Percentiles rank a stretch among this genome's conserved stretches.
phyloP scores from a whole-genome alignment of 1,140 invertebrate genomes.

The Saccostrea glomerata region DNA sequence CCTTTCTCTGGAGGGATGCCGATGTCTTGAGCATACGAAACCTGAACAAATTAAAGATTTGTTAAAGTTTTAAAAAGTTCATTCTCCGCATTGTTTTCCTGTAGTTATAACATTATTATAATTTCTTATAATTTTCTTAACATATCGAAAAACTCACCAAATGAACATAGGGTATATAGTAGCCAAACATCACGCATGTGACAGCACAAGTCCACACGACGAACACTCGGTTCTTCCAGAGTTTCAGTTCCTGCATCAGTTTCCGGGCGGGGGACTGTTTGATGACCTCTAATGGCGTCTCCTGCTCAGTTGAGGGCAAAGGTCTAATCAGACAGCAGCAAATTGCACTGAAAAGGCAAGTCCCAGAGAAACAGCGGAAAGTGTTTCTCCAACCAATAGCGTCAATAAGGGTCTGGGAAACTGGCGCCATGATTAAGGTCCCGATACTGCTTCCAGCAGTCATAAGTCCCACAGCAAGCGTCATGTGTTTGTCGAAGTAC shows the following conservation, averaged over 20 bases:
- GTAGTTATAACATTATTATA: no score
- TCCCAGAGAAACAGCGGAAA: slow-evolving; percentile 60
- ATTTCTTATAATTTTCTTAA: no score
- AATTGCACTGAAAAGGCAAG: slow-evolving; percentile 52
- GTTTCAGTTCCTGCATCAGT: slow-evolving; percentile 65
- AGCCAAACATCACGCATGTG: slow-evolving; percentile 70
- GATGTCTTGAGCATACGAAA: slow-evolving; percentile 66
- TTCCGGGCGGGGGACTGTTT: slow-evolving; percentile 55
- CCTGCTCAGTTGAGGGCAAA: slow-evolving; percentile 9
- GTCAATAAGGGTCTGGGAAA: slow-evolving; percentile 66
- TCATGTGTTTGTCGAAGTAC: slow-evolving; percentile 72
- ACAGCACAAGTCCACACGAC: slow-evolving; percentile 67
- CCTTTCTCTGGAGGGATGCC: slow-evolving; percentile 64
- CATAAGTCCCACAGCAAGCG: slow-evolving; percentile 68
- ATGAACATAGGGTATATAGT: slow-evolving; percentile 72
- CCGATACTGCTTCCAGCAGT: slow-evolving; percentile 72
- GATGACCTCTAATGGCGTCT: slow-evolving; percentile 49
- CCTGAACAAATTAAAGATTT: slow-evolving; percentile 53
- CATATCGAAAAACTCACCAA: slow-evolving; percentile 67
- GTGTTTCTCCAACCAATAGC: slow-evolving; percentile 69
- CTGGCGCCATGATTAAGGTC: slow-evolving; percentile 68
- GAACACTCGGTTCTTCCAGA: slow-evolving; percentile 73
- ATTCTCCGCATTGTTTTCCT: no score
- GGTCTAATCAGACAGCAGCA: slow-evolving; percentile 57
- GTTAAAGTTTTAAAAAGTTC: no score